Evolutionary conservation across 2,888 invertebrate genomes (phyloP), one percentile per base, ranked within the genome.

Genomic region (Hydroisotoma schaefferi): DNA sequence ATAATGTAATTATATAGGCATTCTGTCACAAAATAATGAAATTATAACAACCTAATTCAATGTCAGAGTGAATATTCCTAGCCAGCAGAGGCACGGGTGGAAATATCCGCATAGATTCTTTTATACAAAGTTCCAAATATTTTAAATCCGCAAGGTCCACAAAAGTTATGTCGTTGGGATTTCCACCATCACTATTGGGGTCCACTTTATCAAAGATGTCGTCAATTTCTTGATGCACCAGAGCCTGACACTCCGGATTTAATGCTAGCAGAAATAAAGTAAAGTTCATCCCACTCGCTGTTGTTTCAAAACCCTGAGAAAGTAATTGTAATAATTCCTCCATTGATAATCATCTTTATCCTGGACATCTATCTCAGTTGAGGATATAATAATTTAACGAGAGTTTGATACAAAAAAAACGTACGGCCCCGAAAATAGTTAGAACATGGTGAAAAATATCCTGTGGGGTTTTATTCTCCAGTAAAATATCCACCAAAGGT

Each of bases 111-210:
- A 52, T 12, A 10, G 37, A 33, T 23, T 52, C 52, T 22, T 52
- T 52, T 15, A 52, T 10, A 25, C 52, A 52, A 33, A 52, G 33
- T 37, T 52, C 52, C 20, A 25, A 18, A 52, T 37, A 52, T 52
- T 29, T 27, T 3, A 52, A 10, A 18, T 52, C 10, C 3, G 20
- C 18, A 5, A 52, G 22, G 38, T 52, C 52, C 18, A 12, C 52
- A n/a, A 52, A n/a, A n/a, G 52, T 37, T 10, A 52, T 15, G 20
- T 49, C 49, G 26, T 4, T 12, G n/a, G 18, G 15, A 6, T 18
- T 25, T 6, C 6, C 26, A 5, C 47, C 25, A 4, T 37, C 37
- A 8, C n/a, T 49, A 15, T 49, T 29, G 15, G 8, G 8, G 33
- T 33, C 15, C 8, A 10, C 8, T 10, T 10, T 10, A 15, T 33